Evolutionary conservation across 2,888 invertebrate species (phyloP).

Genomic region (Argyra leucocephala): DNA sequence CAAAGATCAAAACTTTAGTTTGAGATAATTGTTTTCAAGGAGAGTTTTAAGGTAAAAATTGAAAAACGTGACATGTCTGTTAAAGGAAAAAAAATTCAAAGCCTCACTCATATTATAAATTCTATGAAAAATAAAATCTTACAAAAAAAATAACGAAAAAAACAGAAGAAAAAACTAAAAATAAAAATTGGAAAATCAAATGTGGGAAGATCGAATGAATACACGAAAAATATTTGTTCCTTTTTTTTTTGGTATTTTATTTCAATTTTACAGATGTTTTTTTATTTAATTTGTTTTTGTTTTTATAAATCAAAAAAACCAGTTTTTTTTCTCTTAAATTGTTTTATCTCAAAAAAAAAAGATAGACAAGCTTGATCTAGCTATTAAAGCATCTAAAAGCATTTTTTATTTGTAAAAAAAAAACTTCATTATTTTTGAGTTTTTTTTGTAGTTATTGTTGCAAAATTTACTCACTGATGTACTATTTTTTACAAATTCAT

Average conservation of each 20-base stretch:
- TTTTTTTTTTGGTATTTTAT: background rate
- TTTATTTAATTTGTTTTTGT: too few relatives aligned
- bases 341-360: background rate
- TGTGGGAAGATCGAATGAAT: background rate
- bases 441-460: too few relatives aligned
- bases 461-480: too few relatives aligned
- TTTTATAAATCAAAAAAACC: background rate
- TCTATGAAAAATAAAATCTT: background rate
- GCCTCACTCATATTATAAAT: too few relatives aligned
- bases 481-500: too few relatives aligned
- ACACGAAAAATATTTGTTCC: too few relatives aligned
- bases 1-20: background rate
- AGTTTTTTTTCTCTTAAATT: background rate
- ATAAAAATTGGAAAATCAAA: background rate
- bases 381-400: too few relatives aligned
- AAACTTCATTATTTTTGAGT: too few relatives aligned
- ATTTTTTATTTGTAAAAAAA: too few relatives aligned
- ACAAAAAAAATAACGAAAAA: too few relatives aligned
- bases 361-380: too few relatives aligned
- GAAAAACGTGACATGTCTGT: conserved; percentile 6
- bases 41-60: background rate
- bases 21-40: background rate
- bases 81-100: background rate
- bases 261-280: background rate
- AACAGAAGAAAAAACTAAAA: background rate